Evolutionary conservation across 2,113 vertebrate species (phyloP).

Genomic region (Hippocampus comes): DNA sequence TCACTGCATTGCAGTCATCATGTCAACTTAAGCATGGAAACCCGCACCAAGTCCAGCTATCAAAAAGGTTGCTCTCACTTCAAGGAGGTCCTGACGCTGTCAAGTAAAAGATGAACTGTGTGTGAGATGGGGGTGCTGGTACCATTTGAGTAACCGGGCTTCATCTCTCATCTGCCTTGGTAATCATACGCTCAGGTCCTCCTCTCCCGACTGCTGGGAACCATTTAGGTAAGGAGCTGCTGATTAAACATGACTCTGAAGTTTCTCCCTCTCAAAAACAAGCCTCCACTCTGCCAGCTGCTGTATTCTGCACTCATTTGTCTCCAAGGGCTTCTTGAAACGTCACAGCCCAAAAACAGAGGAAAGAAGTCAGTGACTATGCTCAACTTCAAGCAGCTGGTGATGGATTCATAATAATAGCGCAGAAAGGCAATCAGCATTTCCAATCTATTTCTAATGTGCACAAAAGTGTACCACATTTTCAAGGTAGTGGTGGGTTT

Average conservation of each 20-base stretch:
- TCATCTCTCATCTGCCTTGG: constrained; percentile 19
- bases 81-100: constrained; percentile 17
- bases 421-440: constrained; percentile 51
- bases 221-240: constrained; percentile 44
- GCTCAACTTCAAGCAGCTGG: constrained; percentile 34
- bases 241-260: constrained; percentile 62
- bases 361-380: constrained; percentile 38
- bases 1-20: constrained; percentile 27
- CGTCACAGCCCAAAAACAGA: constrained; percentile 35
- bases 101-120: constrained; percentile 15
- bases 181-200: constrained; percentile 44
- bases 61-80: constrained; percentile 13
- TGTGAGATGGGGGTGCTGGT: neutral
- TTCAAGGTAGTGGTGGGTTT: constrained; percentile 31
- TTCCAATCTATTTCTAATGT: constrained; percentile 38
- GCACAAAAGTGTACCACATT: constrained; percentile 43
- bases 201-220: constrained; percentile 44
- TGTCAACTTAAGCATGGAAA: constrained; percentile 16
- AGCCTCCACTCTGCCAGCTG: constrained; percentile 51
- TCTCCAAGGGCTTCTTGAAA: constrained; percentile 49
- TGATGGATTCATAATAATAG: constrained; percentile 51
- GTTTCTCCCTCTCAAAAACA: constrained; percentile 52
- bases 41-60: constrained; percentile 39
- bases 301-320: constrained; percentile 34
- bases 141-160: constrained; percentile 6